A percentile compares a stretch with the other conserved stretches of the same genome.
Conservation (phyloP, 1,140 invertebrate species). For the Caligus rogercresseyi region DNA sequence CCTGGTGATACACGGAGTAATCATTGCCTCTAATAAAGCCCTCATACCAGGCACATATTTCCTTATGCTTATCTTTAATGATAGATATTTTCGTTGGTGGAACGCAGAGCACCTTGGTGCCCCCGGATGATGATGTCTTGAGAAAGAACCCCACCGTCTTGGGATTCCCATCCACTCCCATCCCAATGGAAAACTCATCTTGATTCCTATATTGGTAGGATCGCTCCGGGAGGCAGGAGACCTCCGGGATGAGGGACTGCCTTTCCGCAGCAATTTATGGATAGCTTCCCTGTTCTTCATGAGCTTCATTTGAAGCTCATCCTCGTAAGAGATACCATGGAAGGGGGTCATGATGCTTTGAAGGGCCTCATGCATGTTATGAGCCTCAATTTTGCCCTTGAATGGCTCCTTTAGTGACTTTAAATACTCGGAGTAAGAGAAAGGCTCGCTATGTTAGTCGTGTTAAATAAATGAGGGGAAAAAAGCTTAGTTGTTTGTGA, state of each 20-base stretch:
- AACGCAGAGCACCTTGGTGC: neutral
- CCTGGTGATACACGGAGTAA: neutral
- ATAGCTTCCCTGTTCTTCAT: neutral
- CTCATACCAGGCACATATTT: neutral
- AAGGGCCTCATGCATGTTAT: neutral
- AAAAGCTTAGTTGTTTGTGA: too few relatives aligned
- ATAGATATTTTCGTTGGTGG: neutral
- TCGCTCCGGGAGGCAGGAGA: neutral
- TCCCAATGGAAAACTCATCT: neutral
- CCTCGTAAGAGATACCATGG: neutral
- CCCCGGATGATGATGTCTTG: neutral
- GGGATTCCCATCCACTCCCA: neutral
- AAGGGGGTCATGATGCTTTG: neutral
- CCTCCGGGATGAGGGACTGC: neutral
- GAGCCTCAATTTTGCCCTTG: neutral
- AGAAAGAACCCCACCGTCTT: constrained; percentile 3
- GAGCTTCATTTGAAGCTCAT: neutral
- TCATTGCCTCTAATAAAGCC: neutral
- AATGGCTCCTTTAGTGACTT: neutral
- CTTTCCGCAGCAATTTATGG: neutral
- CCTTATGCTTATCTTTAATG: neutral
- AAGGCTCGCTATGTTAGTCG: neutral
- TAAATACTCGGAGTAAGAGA: neutral
- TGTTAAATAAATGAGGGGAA: neutral
- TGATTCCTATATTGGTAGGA: constrained; percentile 9